phyloP scores from a whole-genome alignment of 2,888 invertebrate genomes.

The Saturnia japonica region DNA sequence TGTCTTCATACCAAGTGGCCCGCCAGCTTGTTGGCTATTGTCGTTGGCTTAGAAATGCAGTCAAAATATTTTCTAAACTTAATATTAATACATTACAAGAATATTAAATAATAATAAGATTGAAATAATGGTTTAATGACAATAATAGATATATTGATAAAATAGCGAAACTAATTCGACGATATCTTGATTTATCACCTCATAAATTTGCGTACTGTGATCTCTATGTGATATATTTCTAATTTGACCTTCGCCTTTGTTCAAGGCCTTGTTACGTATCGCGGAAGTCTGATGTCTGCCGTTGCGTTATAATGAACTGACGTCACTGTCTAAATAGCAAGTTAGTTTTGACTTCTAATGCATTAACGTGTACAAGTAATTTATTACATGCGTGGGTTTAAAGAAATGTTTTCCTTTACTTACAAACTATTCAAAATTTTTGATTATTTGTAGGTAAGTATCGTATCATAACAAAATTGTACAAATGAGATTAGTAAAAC shows the following conservation, averaged over 20 bases:
- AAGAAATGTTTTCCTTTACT: neutral
- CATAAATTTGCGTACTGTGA: neutral
- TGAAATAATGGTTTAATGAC: neutral
- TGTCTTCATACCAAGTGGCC: neutral
- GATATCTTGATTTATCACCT: neutral
- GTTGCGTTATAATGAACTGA: neutral
- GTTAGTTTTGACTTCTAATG: neutral
- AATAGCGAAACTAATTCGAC: neutral
- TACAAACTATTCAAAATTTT: neutral
- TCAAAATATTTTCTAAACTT: neutral
- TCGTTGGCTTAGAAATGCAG: neutral
- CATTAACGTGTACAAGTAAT: neutral
- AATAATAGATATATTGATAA: neutral
- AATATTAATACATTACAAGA: neutral
- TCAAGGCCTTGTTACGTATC: constrained; percentile 1
- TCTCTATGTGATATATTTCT: constrained; percentile 2
- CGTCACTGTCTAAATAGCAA: constrained; percentile 11
- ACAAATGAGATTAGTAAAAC: neutral
- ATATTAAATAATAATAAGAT: neutral
- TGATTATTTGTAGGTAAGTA: neutral
- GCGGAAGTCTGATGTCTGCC: constrained; percentile 5
- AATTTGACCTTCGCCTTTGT: neutral
- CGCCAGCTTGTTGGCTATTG: neutral
- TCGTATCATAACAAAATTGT: neutral
- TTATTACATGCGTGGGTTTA: constrained; percentile 3